Percentiles rank a stretch among this genome's conserved stretches.
Evolutionary conservation across 1,140 invertebrate species (phyloP).

Genomic region (Papilio glaucus): DNA sequence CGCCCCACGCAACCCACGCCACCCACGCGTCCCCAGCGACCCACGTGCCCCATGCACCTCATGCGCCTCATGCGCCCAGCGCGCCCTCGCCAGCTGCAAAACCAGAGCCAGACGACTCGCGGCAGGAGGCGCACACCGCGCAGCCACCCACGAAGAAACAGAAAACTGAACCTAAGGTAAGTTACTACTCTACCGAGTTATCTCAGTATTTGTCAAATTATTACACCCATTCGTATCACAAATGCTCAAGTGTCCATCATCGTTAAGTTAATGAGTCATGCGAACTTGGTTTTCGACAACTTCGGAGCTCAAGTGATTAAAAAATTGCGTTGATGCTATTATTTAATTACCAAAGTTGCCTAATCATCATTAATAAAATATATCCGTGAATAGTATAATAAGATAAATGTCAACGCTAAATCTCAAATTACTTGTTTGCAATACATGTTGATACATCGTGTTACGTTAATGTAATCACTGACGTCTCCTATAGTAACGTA

Average conservation of each 20-base stretch:
- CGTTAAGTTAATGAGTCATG: no score
- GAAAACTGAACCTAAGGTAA: conserved; percentile 88
- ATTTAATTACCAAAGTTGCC: background rate
- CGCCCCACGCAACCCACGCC: conserved; percentile 73
- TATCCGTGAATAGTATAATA: background rate
- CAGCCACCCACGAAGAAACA: conserved; percentile 87
- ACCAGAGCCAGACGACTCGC: conserved; percentile 80
- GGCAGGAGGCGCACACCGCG: conserved; percentile 80
- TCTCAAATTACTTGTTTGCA: background rate
- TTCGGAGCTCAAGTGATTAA: no score
- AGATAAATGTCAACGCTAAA: conserved; percentile 2
- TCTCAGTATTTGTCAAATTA: background rate
- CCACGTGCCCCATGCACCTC: conserved; percentile 71
- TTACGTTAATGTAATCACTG: conserved; percentile 3
- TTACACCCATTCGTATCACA: no score
- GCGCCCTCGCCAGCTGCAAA: conserved; percentile 82
- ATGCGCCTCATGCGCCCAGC: conserved; percentile 69
- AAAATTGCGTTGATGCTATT: no score
- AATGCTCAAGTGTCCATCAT: no score
- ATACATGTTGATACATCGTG: conserved; percentile 8
- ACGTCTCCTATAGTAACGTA: conserved; percentile 24
- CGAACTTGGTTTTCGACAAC: no score
- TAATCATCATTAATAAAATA: background rate
- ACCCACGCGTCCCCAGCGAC: conserved; percentile 74
- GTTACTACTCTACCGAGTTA: conserved; percentile 31